Evolutionary conservation across 2,888 invertebrate genomes (phyloP), one percentile per base, ranked within the genome.

Genomic region (Sthenelais limicola): DNA sequence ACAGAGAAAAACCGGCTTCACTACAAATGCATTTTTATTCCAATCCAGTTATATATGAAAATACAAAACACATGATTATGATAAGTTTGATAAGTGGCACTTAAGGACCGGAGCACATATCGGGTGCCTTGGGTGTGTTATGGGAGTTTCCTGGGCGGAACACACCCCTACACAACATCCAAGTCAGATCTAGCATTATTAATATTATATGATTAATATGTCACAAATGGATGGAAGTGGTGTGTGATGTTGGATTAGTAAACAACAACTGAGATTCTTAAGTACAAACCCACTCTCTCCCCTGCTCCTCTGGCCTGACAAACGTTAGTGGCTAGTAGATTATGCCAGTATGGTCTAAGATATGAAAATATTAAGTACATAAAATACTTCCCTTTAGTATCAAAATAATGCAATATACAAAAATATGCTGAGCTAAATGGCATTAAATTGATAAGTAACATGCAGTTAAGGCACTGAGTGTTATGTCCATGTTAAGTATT

Each of bases 1-100:
- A 72, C 72, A 73, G 73, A 72, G 58, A 71, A 68, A 67, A 56
- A 68, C 43, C 68, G 47, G 68, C 54, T 56, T 73, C 71, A 71
- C 73, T 73, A 73, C 68, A 73, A 73, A 73, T 68, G 56, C 73
- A 24, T 68, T 73, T 68, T 73, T 71, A 71, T 73, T 73, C 56
- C 62, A 73, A 68, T 68, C 68, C 68, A 68, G 38, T 68, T 51
- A 28, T 52, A 67, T 68, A 73, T 68, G 58, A 68, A 54, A 73
- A 72, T 68, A 68, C 43, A 73, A 68, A 73, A 58, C 47, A 58
- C 28, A 21, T 38, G 52, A 51, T 70, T 51, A 52, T 70, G 54
- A 51, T 70, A 43, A 43, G 66, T 43, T 43, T 35, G 66, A 43
- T 56, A 62, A 67, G 67, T 67, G 67, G 67, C 67, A 67, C 67